phyloP scores from a whole-genome alignment of 2,888 invertebrate genomes.

The Globia sparganii region DNA sequence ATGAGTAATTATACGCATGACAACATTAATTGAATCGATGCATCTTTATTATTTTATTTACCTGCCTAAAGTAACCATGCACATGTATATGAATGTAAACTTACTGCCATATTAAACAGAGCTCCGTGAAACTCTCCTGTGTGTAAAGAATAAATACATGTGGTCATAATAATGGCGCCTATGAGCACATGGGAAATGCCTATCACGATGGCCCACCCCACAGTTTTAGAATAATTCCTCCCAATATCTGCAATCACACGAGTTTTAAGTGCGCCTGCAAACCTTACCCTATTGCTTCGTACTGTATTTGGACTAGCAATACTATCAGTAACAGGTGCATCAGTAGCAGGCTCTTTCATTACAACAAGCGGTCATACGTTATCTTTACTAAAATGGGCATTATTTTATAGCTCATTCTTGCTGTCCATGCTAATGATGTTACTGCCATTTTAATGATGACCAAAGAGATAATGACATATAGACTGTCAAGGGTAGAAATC shows the following conservation, averaged over 20 bases:
- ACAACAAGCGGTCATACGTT: conserved; percentile 27
- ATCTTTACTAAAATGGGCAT: conserved; percentile 32
- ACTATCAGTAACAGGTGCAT: background rate
- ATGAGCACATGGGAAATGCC: conserved; percentile 29
- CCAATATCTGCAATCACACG: conserved; percentile 32
- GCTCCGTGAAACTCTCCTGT: conserved; percentile 29
- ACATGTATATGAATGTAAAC: conserved; percentile 32
- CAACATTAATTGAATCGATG: background rate
- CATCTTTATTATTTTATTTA: background rate
- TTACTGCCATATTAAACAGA: conserved; percentile 45
- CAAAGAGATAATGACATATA: conserved; percentile 18
- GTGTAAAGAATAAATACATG: conserved; percentile 32
- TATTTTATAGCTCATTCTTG: conserved; percentile 43
- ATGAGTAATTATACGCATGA: background rate
- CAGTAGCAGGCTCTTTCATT: background rate
- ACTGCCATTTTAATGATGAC: conserved; percentile 23
- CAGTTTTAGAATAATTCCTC: conserved; percentile 2
- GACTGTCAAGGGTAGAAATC: background rate
- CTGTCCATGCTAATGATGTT: conserved; percentile 23
- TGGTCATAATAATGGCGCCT: conserved; percentile 24
- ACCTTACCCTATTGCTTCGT: conserved; percentile 21
- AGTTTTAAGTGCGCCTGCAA: conserved; percentile 11
- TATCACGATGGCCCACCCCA: background rate
- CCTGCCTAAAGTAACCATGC: background rate
- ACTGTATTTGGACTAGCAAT: background rate